Evolutionary conservation across 1,140 invertebrate genomes (phyloP).

Genomic region (Acromyrmex heyeri): DNA sequence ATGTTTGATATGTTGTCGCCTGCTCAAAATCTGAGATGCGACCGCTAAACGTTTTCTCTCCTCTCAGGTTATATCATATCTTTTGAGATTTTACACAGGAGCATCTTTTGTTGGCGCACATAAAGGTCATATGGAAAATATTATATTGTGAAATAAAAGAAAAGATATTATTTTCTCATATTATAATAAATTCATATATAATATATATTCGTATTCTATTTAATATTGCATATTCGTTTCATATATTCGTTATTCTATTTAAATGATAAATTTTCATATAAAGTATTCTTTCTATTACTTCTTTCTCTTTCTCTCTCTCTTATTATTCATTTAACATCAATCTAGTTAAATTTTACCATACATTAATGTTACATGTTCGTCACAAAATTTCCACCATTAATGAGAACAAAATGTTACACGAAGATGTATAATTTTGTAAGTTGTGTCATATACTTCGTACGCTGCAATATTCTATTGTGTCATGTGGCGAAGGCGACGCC

Average conservation of each 20-base stretch:
- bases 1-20: slow-evolving; percentile 70
- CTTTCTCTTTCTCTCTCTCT: too few relatives aligned
- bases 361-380: not conserved
- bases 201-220: not conserved
- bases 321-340: not conserved
- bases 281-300: not conserved
- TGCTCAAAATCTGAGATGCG: slow-evolving; percentile 46
- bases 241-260: not conserved
- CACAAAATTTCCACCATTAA: not conserved
- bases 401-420: too few relatives aligned
- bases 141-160: not conserved
- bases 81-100: slow-evolving; percentile 8
- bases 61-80: not conserved
- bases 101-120: not conserved
- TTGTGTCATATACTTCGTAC: not conserved
- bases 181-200: not conserved
- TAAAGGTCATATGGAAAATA: not conserved
- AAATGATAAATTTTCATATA: not conserved
- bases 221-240: too few relatives aligned
- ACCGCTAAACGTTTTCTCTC: slow-evolving; percentile 45
- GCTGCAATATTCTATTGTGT: not conserved
- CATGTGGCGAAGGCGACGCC: slow-evolving; percentile 1
- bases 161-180: not conserved
- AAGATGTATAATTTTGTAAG: not conserved
- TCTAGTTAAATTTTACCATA: not conserved